phyloP scores from a whole-genome alignment of 2,888 invertebrate genomes.

The Morpho achilles region DNA sequence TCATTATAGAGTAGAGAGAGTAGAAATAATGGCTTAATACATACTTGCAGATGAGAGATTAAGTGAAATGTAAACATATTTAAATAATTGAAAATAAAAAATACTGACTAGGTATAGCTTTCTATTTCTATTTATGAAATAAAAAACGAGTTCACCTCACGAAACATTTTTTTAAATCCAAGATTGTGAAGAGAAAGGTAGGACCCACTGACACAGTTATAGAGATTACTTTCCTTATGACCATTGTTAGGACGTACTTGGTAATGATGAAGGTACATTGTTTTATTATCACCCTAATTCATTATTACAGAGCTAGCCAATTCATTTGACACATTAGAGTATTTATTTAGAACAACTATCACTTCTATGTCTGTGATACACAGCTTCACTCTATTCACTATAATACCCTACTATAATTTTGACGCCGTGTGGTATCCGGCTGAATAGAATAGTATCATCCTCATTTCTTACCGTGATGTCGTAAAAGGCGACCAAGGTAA shows the following conservation, averaged over 20 bases:
- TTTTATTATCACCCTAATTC: constrained; percentile 9
- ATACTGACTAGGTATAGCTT: constrained; percentile 7
- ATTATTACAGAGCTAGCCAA: constrained; percentile 12
- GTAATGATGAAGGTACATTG: constrained; percentile 17
- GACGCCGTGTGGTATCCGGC: too few relatives aligned
- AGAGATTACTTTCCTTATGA: constrained; percentile 58
- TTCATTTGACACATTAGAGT: constrained; percentile 9
- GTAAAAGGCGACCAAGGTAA: too few relatives aligned
- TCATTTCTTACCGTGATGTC: too few relatives aligned
- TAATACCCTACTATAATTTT: too few relatives aligned
- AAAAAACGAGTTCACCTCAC: constrained; percentile 43
- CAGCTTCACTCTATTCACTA: background rate
- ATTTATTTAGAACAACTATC: constrained; percentile 6
- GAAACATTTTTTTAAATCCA: constrained; percentile 38
- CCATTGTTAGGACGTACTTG: constrained; percentile 41
- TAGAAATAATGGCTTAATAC: too few relatives aligned
- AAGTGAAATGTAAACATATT: background rate
- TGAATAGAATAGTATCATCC: too few relatives aligned
- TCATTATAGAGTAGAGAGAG: too few relatives aligned
- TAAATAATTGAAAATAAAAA: too few relatives aligned
- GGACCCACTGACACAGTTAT: constrained; percentile 56
- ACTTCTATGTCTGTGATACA: background rate
- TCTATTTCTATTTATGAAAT: constrained; percentile 2
- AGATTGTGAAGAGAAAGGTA: constrained; percentile 59
- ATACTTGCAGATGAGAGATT: background rate